These are phyloP conservation scores for Gonatopus flavifemur DNA, from an alignment of 1,140 invertebrate species.

Conservation along the genomic window DNA sequence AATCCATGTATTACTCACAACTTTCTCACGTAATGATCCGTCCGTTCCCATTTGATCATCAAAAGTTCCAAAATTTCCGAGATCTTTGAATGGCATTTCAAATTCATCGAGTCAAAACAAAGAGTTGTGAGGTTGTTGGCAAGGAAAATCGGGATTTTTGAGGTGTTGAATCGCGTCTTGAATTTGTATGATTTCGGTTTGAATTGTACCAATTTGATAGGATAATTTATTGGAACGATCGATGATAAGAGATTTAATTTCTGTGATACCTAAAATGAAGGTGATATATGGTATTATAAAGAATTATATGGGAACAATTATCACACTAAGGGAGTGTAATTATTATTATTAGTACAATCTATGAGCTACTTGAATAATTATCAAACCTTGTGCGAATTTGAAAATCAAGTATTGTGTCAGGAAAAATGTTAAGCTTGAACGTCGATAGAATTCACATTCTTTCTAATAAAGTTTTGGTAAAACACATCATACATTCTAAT, in stretches of 20 bases:
- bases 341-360: no score
- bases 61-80: background rate
- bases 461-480: no score
- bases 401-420: no score
- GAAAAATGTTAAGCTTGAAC: no score
- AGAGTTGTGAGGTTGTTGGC: background rate
- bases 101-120: background rate
- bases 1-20: background rate
- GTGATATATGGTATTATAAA: background rate
- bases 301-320: no score
- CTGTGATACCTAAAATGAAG: background rate
- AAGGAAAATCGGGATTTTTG: background rate
- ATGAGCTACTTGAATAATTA: no score
- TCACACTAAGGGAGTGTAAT: no score
- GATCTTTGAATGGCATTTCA: background rate
- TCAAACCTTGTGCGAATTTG: no score
- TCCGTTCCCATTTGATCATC: background rate
- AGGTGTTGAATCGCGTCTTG: background rate
- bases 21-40: background rate
- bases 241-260: background rate
- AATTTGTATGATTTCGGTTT: background rate
- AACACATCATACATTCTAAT: no score
- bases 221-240: background rate
- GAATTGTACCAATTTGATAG: background rate
- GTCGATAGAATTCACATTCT: no score